Conservation (phyloP, 2,888 invertebrate species). For the Odontomyia ornata region DNA sequence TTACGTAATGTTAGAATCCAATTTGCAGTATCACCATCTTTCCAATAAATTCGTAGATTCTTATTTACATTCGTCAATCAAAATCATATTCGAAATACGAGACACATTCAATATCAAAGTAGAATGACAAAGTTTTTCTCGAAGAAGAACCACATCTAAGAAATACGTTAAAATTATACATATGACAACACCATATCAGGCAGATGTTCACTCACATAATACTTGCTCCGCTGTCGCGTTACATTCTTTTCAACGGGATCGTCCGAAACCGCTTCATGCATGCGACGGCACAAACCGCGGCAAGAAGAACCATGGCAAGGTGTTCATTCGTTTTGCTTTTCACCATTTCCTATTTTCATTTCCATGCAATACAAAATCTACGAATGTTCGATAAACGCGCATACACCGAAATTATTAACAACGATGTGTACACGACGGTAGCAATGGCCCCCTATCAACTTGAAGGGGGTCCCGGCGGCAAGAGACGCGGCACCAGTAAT, state of each 20-base stretch:
- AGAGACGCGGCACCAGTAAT: neutral
- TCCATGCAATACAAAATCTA: constrained; percentile 22
- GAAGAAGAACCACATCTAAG: too few species aligned
- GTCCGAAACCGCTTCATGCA: neutral
- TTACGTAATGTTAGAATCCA: too few species aligned
- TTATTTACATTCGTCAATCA: too few species aligned
- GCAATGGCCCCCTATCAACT: constrained; percentile 1
- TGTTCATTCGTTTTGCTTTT: constrained; percentile 1
- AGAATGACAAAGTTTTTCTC: too few species aligned
- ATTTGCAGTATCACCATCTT: too few species aligned
- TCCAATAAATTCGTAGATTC: too few species aligned
- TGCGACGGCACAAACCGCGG: too few species aligned
- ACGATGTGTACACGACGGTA: constrained; percentile 8
- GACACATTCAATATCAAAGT: too few species aligned
- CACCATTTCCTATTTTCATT: constrained; percentile 27
- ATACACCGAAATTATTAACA: constrained; percentile 54
- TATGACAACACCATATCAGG: neutral
- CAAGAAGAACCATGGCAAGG: neutral
- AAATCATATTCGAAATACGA: too few species aligned
- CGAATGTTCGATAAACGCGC: constrained; percentile 53
- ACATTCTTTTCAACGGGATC: neutral
- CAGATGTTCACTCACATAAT: constrained; percentile 4
- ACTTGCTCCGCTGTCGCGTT: neutral
- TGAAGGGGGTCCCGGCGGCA: neutral
- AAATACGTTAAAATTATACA: neutral